A percentile compares a stretch with the other conserved stretches of the same genome.
Evolutionary conservation across 2,113 vertebrate species (phyloP).

Genomic region (Melanotaenia duboulayi): DNA sequence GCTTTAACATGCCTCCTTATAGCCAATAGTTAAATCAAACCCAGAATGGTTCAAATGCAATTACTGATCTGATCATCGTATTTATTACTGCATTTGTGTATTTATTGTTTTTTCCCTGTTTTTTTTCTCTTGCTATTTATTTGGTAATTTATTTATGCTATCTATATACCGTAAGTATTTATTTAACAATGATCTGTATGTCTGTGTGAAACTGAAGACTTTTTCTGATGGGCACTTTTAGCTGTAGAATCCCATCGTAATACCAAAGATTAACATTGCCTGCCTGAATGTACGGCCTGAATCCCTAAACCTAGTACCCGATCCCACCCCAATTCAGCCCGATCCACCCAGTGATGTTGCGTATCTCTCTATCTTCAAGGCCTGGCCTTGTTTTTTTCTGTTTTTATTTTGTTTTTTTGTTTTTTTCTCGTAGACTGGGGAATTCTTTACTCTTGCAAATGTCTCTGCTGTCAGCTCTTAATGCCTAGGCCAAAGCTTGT

Average conservation of each 20-base stretch:
- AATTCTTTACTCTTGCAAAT: constrained; percentile 78
- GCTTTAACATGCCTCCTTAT: constrained; percentile 76
- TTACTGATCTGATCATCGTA: constrained; percentile 79
- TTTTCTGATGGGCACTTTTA: constrained; percentile 84
- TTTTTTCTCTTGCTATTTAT: constrained; percentile 73
- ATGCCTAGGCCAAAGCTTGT: constrained; percentile 78
- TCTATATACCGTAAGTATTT: constrained; percentile 85
- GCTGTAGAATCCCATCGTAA: constrained; percentile 84
- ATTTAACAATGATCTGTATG: constrained; percentile 83
- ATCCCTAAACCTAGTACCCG: constrained; percentile 50
- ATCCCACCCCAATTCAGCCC: constrained; percentile 38
- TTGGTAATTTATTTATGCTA: constrained; percentile 83
- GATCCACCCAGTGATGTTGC: constrained; percentile 70
- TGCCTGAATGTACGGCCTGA: constrained; percentile 85
- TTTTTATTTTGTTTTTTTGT: constrained; percentile 10
- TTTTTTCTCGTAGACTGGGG: constrained; percentile 66
- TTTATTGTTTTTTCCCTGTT: constrained; percentile 71
- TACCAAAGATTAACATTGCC: constrained; percentile 87
- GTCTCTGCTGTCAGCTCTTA: constrained; percentile 77
- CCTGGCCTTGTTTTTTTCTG: constrained; percentile 64
- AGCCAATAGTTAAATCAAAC: constrained; percentile 68
- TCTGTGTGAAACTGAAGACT: constrained; percentile 81
- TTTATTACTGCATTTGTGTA: constrained; percentile 83
- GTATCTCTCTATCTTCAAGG: constrained; percentile 72
- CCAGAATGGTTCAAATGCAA: constrained; percentile 76